A percentile compares a stretch with the other conserved stretches of the same genome.
These are phyloP conservation scores for Hymenochirus boettgeri DNA, from an alignment of 2,113 vertebrate genomes.

Conservation along the genomic window DNA sequence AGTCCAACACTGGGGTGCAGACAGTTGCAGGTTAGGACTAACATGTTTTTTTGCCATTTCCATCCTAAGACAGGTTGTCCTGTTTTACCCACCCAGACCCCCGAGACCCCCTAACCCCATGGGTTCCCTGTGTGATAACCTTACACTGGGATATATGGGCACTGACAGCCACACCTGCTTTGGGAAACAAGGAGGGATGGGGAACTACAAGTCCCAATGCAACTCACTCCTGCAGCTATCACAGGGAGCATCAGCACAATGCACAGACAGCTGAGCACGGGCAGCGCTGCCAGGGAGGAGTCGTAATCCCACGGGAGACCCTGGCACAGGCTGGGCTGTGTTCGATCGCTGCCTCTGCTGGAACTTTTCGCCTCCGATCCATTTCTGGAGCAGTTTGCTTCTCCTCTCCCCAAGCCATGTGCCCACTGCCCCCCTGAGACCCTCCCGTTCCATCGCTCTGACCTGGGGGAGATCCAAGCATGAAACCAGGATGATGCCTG, in stretches of 20 bases:
- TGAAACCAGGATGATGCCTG: slow-evolving; percentile 88
- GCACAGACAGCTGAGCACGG: slow-evolving; percentile 25
- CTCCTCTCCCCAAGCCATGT: too few relatives aligned
- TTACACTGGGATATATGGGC: too few relatives aligned
- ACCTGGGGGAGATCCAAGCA: slow-evolving; percentile 62
- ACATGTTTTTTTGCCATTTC: too few relatives aligned
- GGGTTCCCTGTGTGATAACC: too few relatives aligned
- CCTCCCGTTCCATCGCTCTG: slow-evolving; percentile 43
- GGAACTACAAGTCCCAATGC: slow-evolving; percentile 52
- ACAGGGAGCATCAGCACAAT: slow-evolving; percentile 31
- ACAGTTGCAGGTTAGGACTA: too few relatives aligned
- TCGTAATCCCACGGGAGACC: slow-evolving; percentile 37
- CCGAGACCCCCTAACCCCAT: too few relatives aligned
- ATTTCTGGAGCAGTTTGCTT: neutral
- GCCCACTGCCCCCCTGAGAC: slow-evolving; percentile 43
- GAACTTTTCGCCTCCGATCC: slow-evolving; percentile 4
- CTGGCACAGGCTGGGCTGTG: slow-evolving; percentile 36
- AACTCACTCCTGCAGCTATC: slow-evolving; percentile 45
- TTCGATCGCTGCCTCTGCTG: neutral
- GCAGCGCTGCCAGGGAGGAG: slow-evolving; percentile 39
- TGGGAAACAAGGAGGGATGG: too few relatives aligned
- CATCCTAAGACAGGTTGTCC: too few relatives aligned
- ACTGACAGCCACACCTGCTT: slow-evolving; percentile 25
- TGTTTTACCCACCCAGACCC: too few relatives aligned
- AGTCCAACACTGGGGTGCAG: too few relatives aligned